Conservation (phyloP, 1,140 invertebrate genomes). For the Hypothenemus hampei region DNA sequence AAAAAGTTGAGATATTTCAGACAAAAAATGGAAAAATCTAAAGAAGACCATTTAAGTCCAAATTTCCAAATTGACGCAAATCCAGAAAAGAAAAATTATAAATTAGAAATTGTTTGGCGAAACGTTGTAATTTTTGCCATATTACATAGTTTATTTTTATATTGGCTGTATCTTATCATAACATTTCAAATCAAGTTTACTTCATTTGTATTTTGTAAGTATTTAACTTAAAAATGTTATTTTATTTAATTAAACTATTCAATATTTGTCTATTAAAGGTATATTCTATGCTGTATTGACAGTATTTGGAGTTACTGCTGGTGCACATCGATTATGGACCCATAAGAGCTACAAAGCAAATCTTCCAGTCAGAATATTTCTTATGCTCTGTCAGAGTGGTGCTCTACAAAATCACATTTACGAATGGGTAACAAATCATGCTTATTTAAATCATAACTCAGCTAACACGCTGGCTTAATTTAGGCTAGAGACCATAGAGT, state of each 20-base stretch:
- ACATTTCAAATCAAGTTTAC: conserved; percentile 37
- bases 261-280: conserved; percentile 13
- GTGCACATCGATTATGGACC: conserved; percentile 84
- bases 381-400: conserved; percentile 71
- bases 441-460: neutral
- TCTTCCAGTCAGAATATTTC: conserved; percentile 67
- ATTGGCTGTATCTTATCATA: conserved; percentile 57
- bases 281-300: conserved; percentile 12
- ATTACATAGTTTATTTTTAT: conserved; percentile 57
- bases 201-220: conserved; percentile 55
- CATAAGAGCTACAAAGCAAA: conserved; percentile 84
- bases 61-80: neutral
- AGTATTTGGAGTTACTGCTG: conserved; percentile 72
- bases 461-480: neutral
- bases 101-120: conserved; percentile 60
- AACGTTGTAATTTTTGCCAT: conserved; percentile 65
- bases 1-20: too few relatives aligned
- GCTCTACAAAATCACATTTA: conserved; percentile 66
- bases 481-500: conserved; percentile 72
- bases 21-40: too few relatives aligned
- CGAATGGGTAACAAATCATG: conserved; percentile 56
- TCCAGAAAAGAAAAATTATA: neutral
- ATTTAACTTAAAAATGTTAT: neutral
- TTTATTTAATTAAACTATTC: neutral
- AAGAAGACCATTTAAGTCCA: too few relatives aligned